Evolutionary conservation across 2,113 vertebrate species (phyloP).

Genomic region (Butorides virescens): DNA sequence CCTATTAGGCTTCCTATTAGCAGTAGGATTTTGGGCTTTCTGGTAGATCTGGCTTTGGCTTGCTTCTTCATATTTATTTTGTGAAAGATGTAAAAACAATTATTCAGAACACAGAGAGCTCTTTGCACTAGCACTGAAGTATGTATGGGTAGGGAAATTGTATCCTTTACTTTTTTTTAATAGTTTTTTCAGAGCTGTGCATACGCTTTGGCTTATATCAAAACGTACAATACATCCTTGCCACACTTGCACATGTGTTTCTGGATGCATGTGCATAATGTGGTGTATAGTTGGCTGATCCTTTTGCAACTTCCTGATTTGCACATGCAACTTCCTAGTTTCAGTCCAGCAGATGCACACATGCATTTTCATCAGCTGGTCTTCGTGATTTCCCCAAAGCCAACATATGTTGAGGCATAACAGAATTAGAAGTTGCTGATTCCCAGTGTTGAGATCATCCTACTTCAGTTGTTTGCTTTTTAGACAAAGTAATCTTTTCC

Average conservation of each 20-base stretch:
- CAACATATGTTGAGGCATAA: neutral
- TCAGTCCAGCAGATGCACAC: neutral
- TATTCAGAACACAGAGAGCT: neutral
- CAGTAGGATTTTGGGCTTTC: neutral
- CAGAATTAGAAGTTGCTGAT: neutral
- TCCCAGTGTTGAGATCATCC: neutral
- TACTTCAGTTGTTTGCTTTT: neutral
- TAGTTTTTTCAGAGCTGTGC: neutral
- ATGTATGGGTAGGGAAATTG: neutral
- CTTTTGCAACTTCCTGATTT: neutral
- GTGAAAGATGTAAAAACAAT: neutral
- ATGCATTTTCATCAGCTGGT: neutral
- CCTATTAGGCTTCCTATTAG: neutral
- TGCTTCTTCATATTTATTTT: neutral
- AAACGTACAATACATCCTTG: neutral
- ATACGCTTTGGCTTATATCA: neutral
- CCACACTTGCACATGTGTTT: neutral
- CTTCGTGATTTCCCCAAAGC: neutral
- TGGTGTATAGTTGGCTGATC: neutral
- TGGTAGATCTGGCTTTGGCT: neutral
- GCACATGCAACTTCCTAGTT: neutral
- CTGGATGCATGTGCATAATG: neutral
- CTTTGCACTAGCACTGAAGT: neutral
- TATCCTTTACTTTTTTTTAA: neutral
- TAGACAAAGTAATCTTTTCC: neutral